A percentile compares a stretch with the other conserved stretches of the same genome.
phyloP scores from a whole-genome alignment of 2,113 vertebrate species.

The Calidris pugnax region DNA sequence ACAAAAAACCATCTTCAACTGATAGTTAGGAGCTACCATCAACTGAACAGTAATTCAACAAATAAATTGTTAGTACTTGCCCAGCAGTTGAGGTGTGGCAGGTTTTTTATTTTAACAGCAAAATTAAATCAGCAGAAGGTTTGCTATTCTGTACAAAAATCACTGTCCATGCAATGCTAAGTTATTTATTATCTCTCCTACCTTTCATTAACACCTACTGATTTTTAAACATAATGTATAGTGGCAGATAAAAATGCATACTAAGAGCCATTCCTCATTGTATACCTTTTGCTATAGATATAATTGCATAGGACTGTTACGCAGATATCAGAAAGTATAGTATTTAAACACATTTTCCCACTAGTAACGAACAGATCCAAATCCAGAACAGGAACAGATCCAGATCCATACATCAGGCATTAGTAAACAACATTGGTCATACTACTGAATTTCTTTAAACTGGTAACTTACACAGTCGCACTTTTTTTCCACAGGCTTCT shows the following conservation, averaged over 20 bases:
- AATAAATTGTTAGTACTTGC: background rate
- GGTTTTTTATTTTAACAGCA: background rate
- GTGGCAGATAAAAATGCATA: background rate
- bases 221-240: background rate
- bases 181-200: background rate
- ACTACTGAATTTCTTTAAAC: background rate
- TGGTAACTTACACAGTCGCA: slow-evolving; percentile 45
- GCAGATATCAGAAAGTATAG: background rate
- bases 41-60: background rate
- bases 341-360: background rate
- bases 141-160: background rate
- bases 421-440: background rate
- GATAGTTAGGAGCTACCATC: background rate
- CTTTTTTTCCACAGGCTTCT: slow-evolving; percentile 51
- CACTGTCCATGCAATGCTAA: background rate
- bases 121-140: background rate
- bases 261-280: background rate
- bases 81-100: background rate
- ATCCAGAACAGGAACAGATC: background rate
- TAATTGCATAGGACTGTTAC: background rate
- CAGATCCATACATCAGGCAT: background rate
- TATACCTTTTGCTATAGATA: background rate
- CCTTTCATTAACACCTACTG: background rate
- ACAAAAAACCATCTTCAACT: background rate
- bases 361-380: background rate